Evolutionary conservation across 2,888 invertebrate species (phyloP), one percentile per base, ranked within the genome.

Genomic region (Temnothorax rugatulus): DNA sequence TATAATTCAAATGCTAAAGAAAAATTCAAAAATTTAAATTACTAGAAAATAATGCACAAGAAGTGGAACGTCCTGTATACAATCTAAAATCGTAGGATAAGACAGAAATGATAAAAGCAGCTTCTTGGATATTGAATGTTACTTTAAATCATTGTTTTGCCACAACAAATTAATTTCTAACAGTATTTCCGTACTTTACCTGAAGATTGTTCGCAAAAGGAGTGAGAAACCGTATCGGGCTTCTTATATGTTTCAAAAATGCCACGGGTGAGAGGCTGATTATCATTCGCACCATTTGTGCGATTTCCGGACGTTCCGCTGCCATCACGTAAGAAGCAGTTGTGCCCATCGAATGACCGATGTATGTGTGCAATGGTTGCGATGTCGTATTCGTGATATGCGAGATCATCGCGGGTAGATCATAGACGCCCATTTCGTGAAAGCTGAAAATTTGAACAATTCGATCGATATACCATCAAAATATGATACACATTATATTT

Each of bases 381-480:
- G 96, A 96, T 18, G 88, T 92, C 4, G 96, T 90, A 96, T 90
- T 66, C 5, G 86, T 88, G 9, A 94, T 89, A 54, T 93, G 91
- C n/a, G 77, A 73, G 50, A 94, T 91, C 76, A 91, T 97, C 0
- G 98, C 97, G 18, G 99, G 98, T 79, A 99, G 93, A 95, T 99
- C 99, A 92, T 97, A 96, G 44, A 97, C 94, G 0, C 97, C 98
- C 95, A 98, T 98, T 94, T 99, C 98, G 91, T 99, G 97, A 96
- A 97, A 99, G 91, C 98, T 98, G 91, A 96, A 29, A 29, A 29
- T 29, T 29, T 3, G 0, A n/a, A 38, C 52, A 77, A 41, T 41
- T 54, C 11, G 5, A 50, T 63, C 21, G 5, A 38, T 15, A 44
- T 44, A n/a, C 3, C 7, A 25, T 18, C 34, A 29, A 29, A 29